A percentile compares a stretch with the other conserved stretches of the same genome.
Conservation (phyloP, 2,113 vertebrate genomes). For the Zootoca vivipara region DNA sequence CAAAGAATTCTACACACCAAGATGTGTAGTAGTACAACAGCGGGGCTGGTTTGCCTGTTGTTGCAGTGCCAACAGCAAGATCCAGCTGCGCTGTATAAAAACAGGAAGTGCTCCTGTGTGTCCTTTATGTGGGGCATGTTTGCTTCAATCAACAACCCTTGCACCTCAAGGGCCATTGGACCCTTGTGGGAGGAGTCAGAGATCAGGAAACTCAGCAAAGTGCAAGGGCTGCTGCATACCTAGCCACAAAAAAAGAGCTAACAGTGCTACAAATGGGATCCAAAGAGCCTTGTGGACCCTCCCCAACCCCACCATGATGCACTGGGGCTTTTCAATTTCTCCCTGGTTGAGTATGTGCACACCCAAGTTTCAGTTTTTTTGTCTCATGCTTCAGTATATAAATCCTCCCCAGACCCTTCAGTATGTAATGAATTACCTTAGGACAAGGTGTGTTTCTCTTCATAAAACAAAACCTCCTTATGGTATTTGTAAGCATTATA, state of each 20-base stretch:
- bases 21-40: not conserved
- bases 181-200: not conserved
- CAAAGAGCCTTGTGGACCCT: not conserved
- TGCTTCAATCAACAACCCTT: not conserved
- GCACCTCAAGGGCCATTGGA: too few relatives aligned
- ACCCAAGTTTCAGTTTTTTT: not conserved
- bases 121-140: not conserved
- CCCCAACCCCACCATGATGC: not conserved
- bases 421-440: conserved; percentile 32
- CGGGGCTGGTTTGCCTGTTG: not conserved
- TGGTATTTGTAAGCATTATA: not conserved
- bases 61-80: not conserved
- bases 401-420: not conserved
- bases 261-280: not conserved
- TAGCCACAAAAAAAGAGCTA: not conserved
- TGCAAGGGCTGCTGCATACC: not conserved
- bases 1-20: not conserved
- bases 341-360: not conserved
- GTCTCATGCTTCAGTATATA: conserved; percentile 7
- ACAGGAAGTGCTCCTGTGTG: not conserved
- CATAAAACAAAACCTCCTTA: not conserved
- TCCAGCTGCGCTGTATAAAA: not conserved
- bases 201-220: not conserved
- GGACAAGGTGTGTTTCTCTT: not conserved
- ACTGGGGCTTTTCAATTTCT: not conserved